Evolutionary conservation across 2,113 vertebrate genomes (phyloP), one percentile per base, ranked within the genome.

Genomic region (Turdus rufiventris): DNA sequence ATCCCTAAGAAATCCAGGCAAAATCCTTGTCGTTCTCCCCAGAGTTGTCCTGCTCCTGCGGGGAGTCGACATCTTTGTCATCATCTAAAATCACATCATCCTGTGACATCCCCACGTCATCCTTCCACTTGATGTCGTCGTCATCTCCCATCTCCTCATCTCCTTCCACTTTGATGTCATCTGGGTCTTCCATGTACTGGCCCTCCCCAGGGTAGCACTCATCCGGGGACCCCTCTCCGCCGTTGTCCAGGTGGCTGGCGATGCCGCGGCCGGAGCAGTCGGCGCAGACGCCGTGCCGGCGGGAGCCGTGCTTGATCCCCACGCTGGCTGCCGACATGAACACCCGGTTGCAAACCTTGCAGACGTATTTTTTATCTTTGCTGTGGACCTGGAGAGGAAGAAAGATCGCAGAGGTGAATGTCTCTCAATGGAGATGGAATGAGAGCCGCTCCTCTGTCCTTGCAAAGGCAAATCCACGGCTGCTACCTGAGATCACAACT

Each of bases 281-380:
- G 2, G 98, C 97, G 0, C 99, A 99, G 33, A 99, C 98, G 0
- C 99, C 99, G 13, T 99, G 99, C 14, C 99, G 98, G 10, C 99
- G 98, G 0, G 99, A 99, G 94, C 99, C 99, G 7, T 99, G 99
- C 94, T 99, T 99, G 95, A 99, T 99, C 36, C 99, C 99, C 85
- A 99, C 99, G 18, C 99, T 99, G 97, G 99, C 99, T 0, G 99
- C 99, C 0, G 99, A 99, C 99, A 99, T 99, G 97, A 99, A 99
- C 88, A 99, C 99, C 0, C 99, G 97, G 96, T 98, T 99, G 98
- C 99, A 99, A 48, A 99, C 98, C 96, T 99, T 99, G 96, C 99
- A 99, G 54, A 99, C 99, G 5, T 99, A 99, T 88, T 99, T 99
- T 95, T 99, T 99, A 78, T 99, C 99, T 96, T 99, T 99, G 97